phyloP scores from a whole-genome alignment of 2,113 vertebrate species.

The Accipiter virgatus region DNA sequence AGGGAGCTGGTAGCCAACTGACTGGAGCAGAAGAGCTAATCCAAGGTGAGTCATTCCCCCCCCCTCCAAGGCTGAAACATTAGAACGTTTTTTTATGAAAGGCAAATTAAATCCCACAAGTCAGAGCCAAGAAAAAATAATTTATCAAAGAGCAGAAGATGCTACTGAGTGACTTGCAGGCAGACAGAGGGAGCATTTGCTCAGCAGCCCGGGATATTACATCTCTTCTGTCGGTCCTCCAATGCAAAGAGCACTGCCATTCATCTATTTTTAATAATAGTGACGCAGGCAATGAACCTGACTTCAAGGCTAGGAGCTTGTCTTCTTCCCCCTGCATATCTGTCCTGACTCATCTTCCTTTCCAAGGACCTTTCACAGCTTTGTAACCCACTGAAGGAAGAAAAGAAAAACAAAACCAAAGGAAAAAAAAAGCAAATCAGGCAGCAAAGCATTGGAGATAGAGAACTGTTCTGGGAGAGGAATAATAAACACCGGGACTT shows the following conservation, averaged over 20 bases:
- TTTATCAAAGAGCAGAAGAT: slow-evolving; percentile 17
- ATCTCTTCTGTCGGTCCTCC: background rate
- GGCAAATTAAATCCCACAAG: slow-evolving; percentile 45
- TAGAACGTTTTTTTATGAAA: background rate
- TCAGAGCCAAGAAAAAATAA: background rate
- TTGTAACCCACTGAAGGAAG: background rate
- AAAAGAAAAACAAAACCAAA: background rate
- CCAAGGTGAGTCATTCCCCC: background rate
- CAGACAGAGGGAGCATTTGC: slow-evolving; percentile 23
- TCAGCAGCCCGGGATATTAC: background rate
- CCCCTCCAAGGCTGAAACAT: background rate
- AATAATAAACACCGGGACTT: background rate
- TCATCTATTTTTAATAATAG: slow-evolving; percentile 63
- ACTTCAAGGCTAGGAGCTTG: slow-evolving; percentile 25
- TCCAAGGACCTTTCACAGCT: background rate
- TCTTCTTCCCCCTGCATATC: background rate
- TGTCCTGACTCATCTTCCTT: slow-evolving; percentile 34
- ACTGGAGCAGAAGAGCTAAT: background rate
- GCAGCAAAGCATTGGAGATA: background rate
- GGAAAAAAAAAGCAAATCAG: background rate
- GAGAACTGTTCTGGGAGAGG: background rate
- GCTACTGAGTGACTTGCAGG: background rate
- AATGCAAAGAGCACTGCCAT: background rate
- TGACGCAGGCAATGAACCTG: slow-evolving; percentile 47
- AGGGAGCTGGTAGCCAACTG: background rate